A percentile compares a stretch with the other conserved stretches of the same genome.
Evolutionary conservation across 1,140 invertebrate genomes (phyloP).

Genomic region (Euwallacea similis): DNA sequence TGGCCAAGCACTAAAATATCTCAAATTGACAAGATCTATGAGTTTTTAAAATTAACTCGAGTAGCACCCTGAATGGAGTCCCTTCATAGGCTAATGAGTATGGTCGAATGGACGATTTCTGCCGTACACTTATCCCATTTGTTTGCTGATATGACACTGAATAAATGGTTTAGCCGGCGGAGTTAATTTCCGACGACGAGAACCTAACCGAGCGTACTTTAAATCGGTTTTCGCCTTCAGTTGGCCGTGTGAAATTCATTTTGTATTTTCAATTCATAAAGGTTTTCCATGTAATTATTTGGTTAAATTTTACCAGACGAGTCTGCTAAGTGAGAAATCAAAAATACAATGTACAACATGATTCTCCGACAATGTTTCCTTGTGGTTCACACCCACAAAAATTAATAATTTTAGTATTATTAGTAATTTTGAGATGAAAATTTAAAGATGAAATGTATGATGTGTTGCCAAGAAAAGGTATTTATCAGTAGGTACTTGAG

Average conservation of each 20-base stretch:
- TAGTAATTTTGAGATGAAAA: too few species aligned
- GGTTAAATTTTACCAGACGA: too few species aligned
- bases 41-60: slow-evolving; percentile 53
- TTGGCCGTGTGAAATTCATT: slow-evolving; percentile 16
- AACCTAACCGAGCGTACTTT: slow-evolving; percentile 28
- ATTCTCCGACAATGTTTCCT: too few species aligned
- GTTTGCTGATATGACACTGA: slow-evolving; percentile 49
- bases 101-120: slow-evolving; percentile 45
- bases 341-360: too few species aligned
- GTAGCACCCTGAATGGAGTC: slow-evolving; percentile 46
- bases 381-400: too few species aligned
- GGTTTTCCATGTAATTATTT: too few species aligned
- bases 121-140: slow-evolving; percentile 49
- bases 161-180: slow-evolving; percentile 45
- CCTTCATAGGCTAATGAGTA: slow-evolving; percentile 52
- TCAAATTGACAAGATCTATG: slow-evolving; percentile 25
- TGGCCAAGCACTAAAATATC: slow-evolving; percentile 19
- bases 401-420: too few species aligned
- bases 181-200: slow-evolving; percentile 32
- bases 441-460: too few species aligned
- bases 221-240: slow-evolving; percentile 32
- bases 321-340: too few species aligned
- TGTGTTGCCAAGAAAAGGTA: too few species aligned
- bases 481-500: too few species aligned
- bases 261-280: neutral